Evolutionary conservation across 2,797 vertebrate genomes (phyloP).

Genomic region (Miichthys miiuy): DNA sequence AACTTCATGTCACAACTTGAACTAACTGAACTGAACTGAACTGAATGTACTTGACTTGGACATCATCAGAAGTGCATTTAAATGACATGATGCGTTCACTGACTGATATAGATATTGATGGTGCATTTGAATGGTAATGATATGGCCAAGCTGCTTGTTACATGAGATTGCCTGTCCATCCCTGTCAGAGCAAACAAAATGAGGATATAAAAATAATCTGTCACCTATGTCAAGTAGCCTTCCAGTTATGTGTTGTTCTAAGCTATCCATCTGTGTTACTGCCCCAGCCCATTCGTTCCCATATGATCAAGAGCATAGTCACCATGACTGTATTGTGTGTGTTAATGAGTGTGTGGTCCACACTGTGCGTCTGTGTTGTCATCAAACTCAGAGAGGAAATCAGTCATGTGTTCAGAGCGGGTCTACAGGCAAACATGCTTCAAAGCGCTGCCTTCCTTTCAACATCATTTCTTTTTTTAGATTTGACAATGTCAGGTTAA

Average conservation of each 20-base stretch:
- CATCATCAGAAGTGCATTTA: neutral
- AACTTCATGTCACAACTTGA: neutral
- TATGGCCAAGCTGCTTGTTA: neutral
- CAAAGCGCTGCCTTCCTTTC: slow-evolving; percentile 62
- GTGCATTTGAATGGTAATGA: neutral
- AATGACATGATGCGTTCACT: neutral
- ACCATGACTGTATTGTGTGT: slow-evolving; percentile 20
- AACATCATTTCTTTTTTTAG: slow-evolving; percentile 69
- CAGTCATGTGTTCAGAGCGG: slow-evolving; percentile 46
- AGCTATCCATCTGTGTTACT: slow-evolving; percentile 54
- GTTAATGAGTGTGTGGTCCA: slow-evolving; percentile 3
- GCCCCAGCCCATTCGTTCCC: slow-evolving; percentile 54
- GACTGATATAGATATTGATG: neutral
- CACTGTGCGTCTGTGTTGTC: slow-evolving; percentile 25
- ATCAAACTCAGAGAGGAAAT: slow-evolving; percentile 44
- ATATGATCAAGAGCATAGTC: slow-evolving; percentile 26
- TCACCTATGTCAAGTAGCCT: slow-evolving; percentile 22
- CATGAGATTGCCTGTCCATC: neutral
- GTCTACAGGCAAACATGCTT: slow-evolving; percentile 58
- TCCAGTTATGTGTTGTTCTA: neutral
- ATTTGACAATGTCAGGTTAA: slow-evolving; percentile 74
- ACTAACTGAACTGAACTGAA: neutral
- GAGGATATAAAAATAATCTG: neutral
- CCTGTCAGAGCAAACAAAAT: slow-evolving; percentile 77
- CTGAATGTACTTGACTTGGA: neutral